Evolutionary conservation across 2,113 vertebrate genomes (phyloP), one percentile per base, ranked within the genome.

Genomic region (Phyllostomus discolor): DNA sequence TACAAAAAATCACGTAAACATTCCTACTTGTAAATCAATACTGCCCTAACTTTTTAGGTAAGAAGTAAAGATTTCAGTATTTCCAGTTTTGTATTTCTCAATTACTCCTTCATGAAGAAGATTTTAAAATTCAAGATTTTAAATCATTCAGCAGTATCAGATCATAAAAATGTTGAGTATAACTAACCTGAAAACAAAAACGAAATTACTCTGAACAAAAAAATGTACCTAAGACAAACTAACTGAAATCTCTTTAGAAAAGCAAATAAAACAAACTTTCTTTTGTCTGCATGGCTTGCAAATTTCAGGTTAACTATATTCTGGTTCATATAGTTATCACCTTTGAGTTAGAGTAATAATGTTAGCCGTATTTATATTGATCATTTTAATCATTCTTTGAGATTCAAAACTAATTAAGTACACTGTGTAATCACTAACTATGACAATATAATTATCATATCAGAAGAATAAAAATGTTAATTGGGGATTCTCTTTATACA

Each of bases 151-250:
- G 31, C 70, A 81, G 46, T 83, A 91, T 66, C 43, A 93, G 46
- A 79, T 69, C 22, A 59, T 84, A 89, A 91, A 73, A 92, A 81
- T 70, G 59, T 69, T 87, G 43, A 52, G 19, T 62, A 79, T 93
- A 86, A 81, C 38, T 96, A 79, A 88, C 66, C 38, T 78, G 41
- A 92, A 96, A 90, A 81, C 88, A 75, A 79, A 90, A 93, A 70
- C 14, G 86, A 67, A 87, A 83, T 66, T 75, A 48, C n/a, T 75
- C 35, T 70, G 75, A 52, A 84, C n/a, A 93, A 86, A 86, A 94
- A 96, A 96, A 85, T 91, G 28, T 91, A 75, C 20, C 48, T 59
- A 52, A 62, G 59, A 78, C 62, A 64, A 81, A 81, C 59, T 86
- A 90, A 82, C 46, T 79, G 16, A 88, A 93, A 95, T 78, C 50